A percentile compares a stretch with the other conserved stretches of the same genome.
Conservation (phyloP, 2,113 vertebrate species). For the Helogale parvula region DNA sequence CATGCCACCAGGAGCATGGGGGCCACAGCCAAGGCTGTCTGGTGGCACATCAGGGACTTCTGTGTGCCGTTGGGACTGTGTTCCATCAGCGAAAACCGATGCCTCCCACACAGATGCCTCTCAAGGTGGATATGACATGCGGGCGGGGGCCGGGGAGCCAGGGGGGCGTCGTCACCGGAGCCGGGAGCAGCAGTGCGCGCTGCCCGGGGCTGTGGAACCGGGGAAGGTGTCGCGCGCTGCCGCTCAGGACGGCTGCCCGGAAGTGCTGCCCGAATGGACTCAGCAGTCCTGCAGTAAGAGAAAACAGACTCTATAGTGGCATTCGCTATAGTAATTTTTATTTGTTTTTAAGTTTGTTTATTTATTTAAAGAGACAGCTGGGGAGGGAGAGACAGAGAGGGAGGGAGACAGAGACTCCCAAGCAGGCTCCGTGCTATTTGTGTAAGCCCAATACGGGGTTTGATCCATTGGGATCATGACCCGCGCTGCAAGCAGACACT, state of each 20-base stretch:
- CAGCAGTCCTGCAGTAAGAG: not conserved
- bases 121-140: not conserved
- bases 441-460: no score
- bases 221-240: not conserved
- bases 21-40: not conserved
- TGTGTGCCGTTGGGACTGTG: not conserved
- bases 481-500: no score
- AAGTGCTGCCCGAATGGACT: no score
- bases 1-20: not conserved
- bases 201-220: not conserved
- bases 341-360: no score
- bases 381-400: no score
- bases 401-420: no score
- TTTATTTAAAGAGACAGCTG: no score
- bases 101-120: not conserved
- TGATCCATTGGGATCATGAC: no score
- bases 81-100: no score
- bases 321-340: not conserved
- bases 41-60: not conserved
- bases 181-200: not conserved
- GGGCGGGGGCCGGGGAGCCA: not conserved
- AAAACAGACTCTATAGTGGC: no score
- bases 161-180: not conserved
- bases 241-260: not conserved
- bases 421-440: no score